Percentiles rank a stretch among this genome's conserved stretches.
Evolutionary conservation across 2,797 vertebrate genomes (phyloP).

Genomic region (Anomalospiza imberbis): DNA sequence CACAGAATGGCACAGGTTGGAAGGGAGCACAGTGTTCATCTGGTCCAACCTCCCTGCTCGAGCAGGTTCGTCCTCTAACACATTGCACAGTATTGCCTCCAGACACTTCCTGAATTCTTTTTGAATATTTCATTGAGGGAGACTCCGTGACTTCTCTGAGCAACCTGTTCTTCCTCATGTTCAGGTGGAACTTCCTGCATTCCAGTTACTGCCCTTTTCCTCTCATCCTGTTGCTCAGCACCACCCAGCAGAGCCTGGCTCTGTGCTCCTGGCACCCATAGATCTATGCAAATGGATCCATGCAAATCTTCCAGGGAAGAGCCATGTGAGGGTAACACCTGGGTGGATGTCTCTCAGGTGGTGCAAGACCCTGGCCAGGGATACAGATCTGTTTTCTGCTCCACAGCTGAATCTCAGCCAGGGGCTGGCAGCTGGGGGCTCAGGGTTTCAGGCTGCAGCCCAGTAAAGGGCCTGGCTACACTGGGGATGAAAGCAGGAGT

Average conservation of each 20-base stretch:
- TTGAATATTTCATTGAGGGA: not conserved
- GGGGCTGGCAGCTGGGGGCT: not conserved
- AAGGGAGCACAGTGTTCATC: not conserved
- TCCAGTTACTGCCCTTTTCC: not conserved
- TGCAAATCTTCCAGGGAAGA: not conserved
- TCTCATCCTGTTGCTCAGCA: not conserved
- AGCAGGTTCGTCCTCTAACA: not conserved
- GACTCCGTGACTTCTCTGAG: not conserved
- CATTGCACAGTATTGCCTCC: not conserved
- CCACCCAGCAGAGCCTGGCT: not conserved
- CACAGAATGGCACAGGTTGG: not conserved
- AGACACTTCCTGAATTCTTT: not conserved
- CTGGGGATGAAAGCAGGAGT: not conserved
- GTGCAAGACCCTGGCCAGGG: not conserved
- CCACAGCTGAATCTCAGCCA: not conserved
- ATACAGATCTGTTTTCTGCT: not conserved
- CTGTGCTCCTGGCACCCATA: too few relatives aligned
- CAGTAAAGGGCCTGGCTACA: not conserved
- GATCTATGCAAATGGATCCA: not conserved
- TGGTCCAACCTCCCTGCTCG: not conserved
- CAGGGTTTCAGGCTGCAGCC: not conserved
- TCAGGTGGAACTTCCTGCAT: not conserved
- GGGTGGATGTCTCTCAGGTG: not conserved
- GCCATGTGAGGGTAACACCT: not conserved
- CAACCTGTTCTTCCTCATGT: not conserved